phyloP scores from a whole-genome alignment of 2,888 invertebrate species.

The Eupithecia centaureata region DNA sequence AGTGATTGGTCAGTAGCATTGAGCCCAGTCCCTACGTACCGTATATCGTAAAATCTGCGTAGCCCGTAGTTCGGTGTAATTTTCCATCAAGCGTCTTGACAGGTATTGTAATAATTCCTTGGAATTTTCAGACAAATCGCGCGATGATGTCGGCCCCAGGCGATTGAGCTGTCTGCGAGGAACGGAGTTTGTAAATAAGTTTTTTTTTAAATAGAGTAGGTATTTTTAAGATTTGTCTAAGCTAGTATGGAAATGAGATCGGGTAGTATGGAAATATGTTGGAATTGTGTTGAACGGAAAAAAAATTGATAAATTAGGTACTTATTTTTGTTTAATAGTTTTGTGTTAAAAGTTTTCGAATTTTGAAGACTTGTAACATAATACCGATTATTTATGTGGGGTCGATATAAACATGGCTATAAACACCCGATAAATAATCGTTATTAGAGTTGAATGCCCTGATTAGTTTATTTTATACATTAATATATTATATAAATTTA shows the following conservation, averaged over 20 bases:
- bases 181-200: conserved; percentile 65
- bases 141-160: conserved; percentile 73
- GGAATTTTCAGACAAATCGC: conserved; percentile 68
- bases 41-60: not conserved
- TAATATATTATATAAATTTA: no score
- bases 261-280: not conserved
- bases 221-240: conserved; percentile 18
- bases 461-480: no score
- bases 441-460: no score
- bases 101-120: conserved; percentile 27
- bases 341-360: no score
- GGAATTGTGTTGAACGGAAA: not conserved
- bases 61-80: not conserved
- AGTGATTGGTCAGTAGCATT: no score
- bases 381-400: no score
- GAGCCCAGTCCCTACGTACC: not conserved
- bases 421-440: no score
- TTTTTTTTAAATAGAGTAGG: conserved; percentile 45
- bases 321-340: no score
- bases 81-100: conserved; percentile 3
- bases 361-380: no score
- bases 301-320: no score
- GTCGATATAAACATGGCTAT: no score
- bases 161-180: conserved; percentile 52
- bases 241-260: not conserved